Percentiles rank a stretch among this genome's conserved stretches.
These are phyloP conservation scores for Malurus alboscapulatus DNA, from an alignment of 2,113 vertebrate genomes.

Conservation along the genomic window DNA sequence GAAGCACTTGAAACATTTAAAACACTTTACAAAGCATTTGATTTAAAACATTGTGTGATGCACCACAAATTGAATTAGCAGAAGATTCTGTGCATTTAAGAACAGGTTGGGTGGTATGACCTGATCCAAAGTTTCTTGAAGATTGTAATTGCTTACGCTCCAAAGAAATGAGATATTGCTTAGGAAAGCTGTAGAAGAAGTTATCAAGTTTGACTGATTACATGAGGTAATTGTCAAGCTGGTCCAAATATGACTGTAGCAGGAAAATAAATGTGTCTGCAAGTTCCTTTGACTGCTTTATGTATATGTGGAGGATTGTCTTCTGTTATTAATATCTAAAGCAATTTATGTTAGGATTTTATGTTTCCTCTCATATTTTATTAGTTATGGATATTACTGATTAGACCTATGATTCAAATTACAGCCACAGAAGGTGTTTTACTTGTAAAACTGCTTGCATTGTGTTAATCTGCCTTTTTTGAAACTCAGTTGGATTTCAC, in stretches of 20 bases:
- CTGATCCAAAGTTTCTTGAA: background rate
- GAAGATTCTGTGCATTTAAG: background rate
- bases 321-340: background rate
- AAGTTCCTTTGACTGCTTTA: background rate
- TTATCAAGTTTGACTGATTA: background rate
- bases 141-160: background rate
- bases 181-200: background rate
- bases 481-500: background rate
- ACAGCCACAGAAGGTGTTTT: background rate
- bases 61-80: background rate
- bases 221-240: background rate
- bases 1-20: background rate
- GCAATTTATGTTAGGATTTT: background rate
- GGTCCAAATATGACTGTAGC: background rate
- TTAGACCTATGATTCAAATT: background rate
- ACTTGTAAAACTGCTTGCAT: background rate
- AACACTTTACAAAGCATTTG: background rate
- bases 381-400: background rate
- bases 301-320: background rate
- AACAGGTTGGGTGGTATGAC: background rate
- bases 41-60: background rate
- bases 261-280: background rate
- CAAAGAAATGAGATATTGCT: background rate
- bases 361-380: background rate
- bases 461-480: background rate